Conservation (phyloP, 2,113 vertebrate genomes). For the Poeciliopsis turrubarensis region DNA sequence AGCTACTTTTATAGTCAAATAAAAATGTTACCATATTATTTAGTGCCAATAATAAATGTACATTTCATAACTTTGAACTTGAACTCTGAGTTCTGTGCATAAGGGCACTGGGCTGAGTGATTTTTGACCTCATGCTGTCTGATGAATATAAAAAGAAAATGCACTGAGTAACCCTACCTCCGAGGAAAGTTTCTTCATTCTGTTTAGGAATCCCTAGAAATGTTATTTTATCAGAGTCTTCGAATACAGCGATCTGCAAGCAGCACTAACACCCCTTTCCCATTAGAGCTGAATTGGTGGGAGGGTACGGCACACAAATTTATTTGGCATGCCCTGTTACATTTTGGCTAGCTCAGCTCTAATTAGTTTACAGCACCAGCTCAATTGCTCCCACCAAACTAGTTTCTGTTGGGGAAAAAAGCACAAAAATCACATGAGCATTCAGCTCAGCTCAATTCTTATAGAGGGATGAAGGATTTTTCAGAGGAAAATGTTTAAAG, state of each 20-base stretch:
- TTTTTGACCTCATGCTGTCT: too few relatives aligned
- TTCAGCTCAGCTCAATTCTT: constrained; percentile 43
- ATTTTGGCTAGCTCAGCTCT: constrained; percentile 61
- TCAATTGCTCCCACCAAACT: constrained; percentile 52
- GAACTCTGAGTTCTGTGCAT: too few relatives aligned
- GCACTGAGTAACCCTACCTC: neutral
- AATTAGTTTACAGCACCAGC: constrained; percentile 42
- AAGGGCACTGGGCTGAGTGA: too few relatives aligned
- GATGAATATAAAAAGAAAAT: too few relatives aligned
- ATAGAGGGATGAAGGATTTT: constrained; percentile 47
- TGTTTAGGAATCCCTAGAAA: constrained; percentile 36
- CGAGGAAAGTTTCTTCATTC: constrained; percentile 20
- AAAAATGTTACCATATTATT: too few relatives aligned
- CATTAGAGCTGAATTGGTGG: constrained; percentile 18
- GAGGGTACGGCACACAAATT: constrained; percentile 36
- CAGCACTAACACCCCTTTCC: constrained; percentile 39
- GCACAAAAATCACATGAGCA: constrained; percentile 32
- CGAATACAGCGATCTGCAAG: constrained; percentile 41
- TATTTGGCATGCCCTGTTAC: constrained; percentile 68
- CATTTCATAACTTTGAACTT: too few relatives aligned
- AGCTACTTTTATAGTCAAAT: too few relatives aligned
- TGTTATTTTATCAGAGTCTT: too few relatives aligned
- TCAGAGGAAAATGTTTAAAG: constrained; percentile 44
- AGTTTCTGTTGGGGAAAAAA: constrained; percentile 65
- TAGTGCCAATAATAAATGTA: too few relatives aligned